These are phyloP conservation scores for Orchesella cincta DNA, from an alignment of 1,140 invertebrate species.

Conservation along the genomic window DNA sequence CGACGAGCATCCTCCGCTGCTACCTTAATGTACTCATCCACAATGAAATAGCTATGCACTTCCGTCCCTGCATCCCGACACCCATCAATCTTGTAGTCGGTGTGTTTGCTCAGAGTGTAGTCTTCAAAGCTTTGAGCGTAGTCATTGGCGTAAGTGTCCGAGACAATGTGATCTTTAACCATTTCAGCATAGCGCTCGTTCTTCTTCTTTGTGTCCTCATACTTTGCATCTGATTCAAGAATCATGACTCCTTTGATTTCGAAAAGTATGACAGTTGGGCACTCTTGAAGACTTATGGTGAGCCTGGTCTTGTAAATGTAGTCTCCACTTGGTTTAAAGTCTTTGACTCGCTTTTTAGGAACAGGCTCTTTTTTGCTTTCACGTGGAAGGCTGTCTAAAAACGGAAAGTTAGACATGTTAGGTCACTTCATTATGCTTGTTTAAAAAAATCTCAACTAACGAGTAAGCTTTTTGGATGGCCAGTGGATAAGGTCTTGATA, in stretches of 20 bases:
- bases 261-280: conserved; percentile 28
- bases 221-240: conserved; percentile 19
- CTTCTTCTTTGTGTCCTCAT: background rate
- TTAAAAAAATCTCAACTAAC: conserved; percentile 5
- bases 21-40: conserved; percentile 39
- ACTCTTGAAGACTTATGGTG: conserved; percentile 24
- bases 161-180: background rate
- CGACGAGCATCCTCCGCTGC: conserved; percentile 30
- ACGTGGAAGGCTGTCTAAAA: background rate
- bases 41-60: conserved; percentile 37
- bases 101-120: conserved; percentile 31
- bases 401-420: background rate
- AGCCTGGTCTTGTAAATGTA: conserved; percentile 5
- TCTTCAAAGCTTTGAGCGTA: conserved; percentile 40
- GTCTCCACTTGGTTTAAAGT: conserved; percentile 14
- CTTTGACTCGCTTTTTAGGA: conserved; percentile 17
- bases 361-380: conserved; percentile 17
- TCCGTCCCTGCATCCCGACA: conserved; percentile 35
- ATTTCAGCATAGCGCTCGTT: conserved; percentile 24
- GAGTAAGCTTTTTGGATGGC: conserved; percentile 30
- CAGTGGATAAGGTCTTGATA: conserved; percentile 15
- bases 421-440: too few species aligned
- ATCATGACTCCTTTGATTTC: conserved; percentile 35
- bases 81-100: conserved; percentile 33
- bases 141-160: conserved; percentile 31